phyloP scores from a whole-genome alignment of 2,113 vertebrate genomes.

The Pedionomus torquatus region DNA sequence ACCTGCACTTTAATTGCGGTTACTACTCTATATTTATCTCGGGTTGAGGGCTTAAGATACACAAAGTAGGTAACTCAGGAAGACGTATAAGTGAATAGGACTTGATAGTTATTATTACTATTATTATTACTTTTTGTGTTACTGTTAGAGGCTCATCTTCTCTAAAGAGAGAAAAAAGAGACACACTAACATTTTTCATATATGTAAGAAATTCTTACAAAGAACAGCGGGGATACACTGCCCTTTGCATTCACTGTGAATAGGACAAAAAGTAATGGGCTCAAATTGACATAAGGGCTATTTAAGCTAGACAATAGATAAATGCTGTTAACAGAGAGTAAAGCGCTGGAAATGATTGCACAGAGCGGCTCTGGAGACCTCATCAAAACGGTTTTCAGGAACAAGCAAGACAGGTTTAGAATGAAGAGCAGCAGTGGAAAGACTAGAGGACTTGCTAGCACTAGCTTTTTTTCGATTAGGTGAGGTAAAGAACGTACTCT shows the following conservation, averaged over 20 bases:
- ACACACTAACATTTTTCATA: neutral
- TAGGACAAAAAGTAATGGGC: neutral
- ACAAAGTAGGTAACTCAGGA: neutral
- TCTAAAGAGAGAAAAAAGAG: neutral
- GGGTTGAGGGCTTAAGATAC: fast-evolving
- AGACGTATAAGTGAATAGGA: neutral
- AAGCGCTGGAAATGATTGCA: neutral
- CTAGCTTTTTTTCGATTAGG: neutral
- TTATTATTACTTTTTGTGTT: neutral
- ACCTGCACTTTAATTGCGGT: neutral
- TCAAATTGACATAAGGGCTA: neutral
- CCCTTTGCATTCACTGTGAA: neutral
- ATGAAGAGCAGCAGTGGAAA: neutral
- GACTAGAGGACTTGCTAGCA: neutral
- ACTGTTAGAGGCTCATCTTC: neutral
- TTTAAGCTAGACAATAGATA: neutral
- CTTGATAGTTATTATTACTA: neutral
- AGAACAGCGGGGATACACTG: neutral
- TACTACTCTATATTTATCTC: fast-evolving
- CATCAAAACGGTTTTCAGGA: neutral
- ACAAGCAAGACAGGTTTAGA: neutral
- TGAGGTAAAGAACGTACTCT: neutral
- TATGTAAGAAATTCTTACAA: neutral
- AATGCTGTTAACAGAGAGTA: neutral
- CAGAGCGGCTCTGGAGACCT: neutral